Evolutionary conservation across 2,113 vertebrate genomes (phyloP), one percentile per base, ranked within the genome.

Genomic region (Eira barbara): DNA sequence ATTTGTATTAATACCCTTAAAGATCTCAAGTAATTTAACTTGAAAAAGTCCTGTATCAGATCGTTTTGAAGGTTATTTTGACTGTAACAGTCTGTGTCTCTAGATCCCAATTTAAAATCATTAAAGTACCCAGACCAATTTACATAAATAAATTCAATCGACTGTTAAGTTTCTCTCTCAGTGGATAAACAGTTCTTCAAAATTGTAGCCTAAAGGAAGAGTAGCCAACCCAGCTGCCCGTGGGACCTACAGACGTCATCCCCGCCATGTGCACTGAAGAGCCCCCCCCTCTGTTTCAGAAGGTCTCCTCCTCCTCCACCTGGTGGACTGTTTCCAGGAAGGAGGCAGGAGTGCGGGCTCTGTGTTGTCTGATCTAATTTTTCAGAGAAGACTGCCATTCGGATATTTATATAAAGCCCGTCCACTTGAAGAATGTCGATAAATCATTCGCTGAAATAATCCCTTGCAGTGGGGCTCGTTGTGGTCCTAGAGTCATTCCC

Each of bases 401-500:
- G 31, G 61, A 49, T 25, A 42, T n/a, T 63, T 71, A 27, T 7
- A 4, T 21, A 47, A 55, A 76, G 23, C 6, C 7, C 13, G 3
- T 59, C 25, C 25, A 59, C 45, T 76, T 57, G 4, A 36, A 55
- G 21, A 52, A 49, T 31, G 17, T 31, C 2, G 2, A 5, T 42
- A 69, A 42, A 20, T 69, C 12, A 36, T 88, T 88, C 34, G 52
- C 1, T 17, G 59, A 11, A 71, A 47, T 20, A 49, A 34, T 39
- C 25, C 18, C 7, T 34, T 0, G 0, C 9, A 0, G 21, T 1
- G 36, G 5, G 5, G 3, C 17, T 52, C 15, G 4, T 2, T 17
- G 11, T 1, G 34, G 17, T 23, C 39, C 21, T 23, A 13, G 18
- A 17, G 34, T 36, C 29, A 3, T 3, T 4, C 9, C 11, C 31